Conservation (phyloP, 2,113 vertebrate species). For the Neodon shergylaensis region DNA sequence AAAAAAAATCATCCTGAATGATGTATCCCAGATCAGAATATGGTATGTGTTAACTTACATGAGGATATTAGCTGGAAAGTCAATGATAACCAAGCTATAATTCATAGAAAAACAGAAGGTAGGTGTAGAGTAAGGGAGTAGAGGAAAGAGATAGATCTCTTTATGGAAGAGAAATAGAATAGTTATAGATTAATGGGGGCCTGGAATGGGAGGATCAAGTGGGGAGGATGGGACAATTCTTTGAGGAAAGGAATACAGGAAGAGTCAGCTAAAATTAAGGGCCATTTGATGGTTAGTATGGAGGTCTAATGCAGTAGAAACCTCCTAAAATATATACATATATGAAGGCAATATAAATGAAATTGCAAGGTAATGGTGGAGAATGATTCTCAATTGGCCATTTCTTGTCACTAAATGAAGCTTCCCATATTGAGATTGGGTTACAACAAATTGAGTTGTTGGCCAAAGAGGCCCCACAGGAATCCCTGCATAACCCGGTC, state of each 20-base stretch:
- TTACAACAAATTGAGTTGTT: neutral
- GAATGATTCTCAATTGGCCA: neutral
- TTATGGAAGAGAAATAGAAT: neutral
- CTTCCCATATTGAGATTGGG: neutral
- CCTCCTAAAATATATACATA: neutral
- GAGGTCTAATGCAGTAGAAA: neutral
- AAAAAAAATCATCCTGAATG: no score
- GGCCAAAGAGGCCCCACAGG: neutral
- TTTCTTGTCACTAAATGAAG: neutral
- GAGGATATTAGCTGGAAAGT: neutral
- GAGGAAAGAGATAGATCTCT: no score
- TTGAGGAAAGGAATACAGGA: neutral
- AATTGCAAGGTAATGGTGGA: neutral
- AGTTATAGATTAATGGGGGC: neutral
- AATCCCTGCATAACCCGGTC: neutral
- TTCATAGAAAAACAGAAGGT: neutral
- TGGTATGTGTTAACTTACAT: neutral
- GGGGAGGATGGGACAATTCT: accelerated
- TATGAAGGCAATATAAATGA: neutral
- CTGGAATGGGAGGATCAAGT: neutral
- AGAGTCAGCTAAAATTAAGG: neutral
- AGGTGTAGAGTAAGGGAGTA: neutral
- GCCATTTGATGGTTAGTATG: neutral
- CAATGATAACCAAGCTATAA: neutral
- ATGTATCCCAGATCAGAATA: neutral